These are phyloP conservation scores for Eurystomus gularis DNA, from an alignment of 2,113 vertebrate species.

Conservation along the genomic window DNA sequence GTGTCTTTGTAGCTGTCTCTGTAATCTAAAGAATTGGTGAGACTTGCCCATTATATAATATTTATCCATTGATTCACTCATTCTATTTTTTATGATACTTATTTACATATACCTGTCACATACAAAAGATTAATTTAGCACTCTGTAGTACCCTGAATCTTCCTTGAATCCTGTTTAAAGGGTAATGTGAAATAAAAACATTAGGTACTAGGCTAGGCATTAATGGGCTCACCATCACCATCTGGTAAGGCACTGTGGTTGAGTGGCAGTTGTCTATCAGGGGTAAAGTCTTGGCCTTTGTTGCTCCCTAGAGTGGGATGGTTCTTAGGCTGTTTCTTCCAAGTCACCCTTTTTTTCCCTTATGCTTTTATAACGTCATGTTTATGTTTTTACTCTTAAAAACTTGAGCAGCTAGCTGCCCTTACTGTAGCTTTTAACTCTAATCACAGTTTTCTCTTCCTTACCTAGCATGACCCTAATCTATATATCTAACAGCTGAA, in stretches of 20 bases:
- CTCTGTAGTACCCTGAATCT: background rate
- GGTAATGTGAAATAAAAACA: background rate
- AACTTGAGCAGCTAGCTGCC: background rate
- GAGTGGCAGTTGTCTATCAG: accelerated
- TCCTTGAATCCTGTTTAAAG: background rate
- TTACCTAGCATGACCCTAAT: background rate
- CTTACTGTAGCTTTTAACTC: background rate
- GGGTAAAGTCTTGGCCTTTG: background rate
- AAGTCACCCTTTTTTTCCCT: background rate
- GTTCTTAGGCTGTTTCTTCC: background rate
- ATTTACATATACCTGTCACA: background rate
- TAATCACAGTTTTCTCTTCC: background rate
- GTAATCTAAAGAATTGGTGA: background rate
- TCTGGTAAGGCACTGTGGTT: background rate
- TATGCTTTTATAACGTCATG: background rate
- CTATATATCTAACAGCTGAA: too few species aligned
- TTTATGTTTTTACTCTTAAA: background rate
- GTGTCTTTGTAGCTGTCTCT: background rate
- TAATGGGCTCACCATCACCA: background rate
- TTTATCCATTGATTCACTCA: background rate
- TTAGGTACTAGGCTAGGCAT: background rate
- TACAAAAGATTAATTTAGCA: background rate
- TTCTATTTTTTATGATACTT: background rate
- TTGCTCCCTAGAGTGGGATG: background rate
- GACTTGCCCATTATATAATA: background rate